Evolutionary conservation across 2,888 invertebrate genomes (phyloP), one percentile per base, ranked within the genome.

Genomic region (Ceramica pisi): DNA sequence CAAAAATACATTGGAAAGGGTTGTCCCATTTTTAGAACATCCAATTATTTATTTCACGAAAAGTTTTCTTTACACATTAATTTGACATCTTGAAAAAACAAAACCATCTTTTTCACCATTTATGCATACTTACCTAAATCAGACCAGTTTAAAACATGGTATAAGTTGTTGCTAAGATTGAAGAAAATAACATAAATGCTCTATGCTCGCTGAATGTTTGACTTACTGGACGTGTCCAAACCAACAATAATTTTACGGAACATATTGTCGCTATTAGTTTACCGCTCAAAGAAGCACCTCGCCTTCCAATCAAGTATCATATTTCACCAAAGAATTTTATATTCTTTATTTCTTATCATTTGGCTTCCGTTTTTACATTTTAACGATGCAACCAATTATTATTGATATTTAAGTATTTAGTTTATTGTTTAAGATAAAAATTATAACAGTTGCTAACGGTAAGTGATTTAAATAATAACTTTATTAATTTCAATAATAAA

Each of bases 301-400:
- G 26, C 59, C 71, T 7, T 56, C 19, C 51, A 57, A 63, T 55
- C 56, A 69, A 64, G 60, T 76, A 77, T 83, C 67, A 67, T 67
- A 79, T 83, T 79, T 78, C 80, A 57, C 64, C 66, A 80, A 78
- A 80, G 63, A 75, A 80, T 79, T 80, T 83, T 72, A 41, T 75
- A 69, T 80, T 68, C 70, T 81, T 31, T 68, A 61, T 65, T 80
- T 73, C 81, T 85, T 86, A 85, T 86, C 85, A 75, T 67, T 80
- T 69, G 67, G 84, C 88, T 88, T 73, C 87, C 69, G 87, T 88
- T 86, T 86, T 88, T 81, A 68, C 83, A 78, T 83, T 78, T 83
- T 78, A 83, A 80, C 62, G 75, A 81, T 46, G 57, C 62, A 72
- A 77, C 71, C 81, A 83, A 79, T 79, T 82, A 77, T 63, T 80